These are phyloP conservation scores for Percopsis omiscomaycus DNA, from an alignment of 2,797 vertebrate species.

Conservation along the genomic window DNA sequence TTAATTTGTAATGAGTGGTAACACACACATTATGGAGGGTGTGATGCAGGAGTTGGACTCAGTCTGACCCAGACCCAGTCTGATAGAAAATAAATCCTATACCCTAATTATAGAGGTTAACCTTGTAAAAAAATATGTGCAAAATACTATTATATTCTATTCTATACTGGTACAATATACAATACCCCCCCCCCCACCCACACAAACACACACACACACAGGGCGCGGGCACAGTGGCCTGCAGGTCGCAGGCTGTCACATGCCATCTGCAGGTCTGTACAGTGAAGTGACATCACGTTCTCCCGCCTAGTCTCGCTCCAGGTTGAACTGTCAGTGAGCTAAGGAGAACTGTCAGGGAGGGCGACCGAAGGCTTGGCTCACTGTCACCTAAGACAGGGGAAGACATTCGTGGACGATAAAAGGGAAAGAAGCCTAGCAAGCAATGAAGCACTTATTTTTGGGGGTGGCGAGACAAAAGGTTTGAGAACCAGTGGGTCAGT, in stretches of 20 bases:
- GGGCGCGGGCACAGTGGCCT: constrained; percentile 10
- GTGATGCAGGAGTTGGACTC: constrained; percentile 16
- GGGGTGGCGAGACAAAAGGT: too few species aligned
- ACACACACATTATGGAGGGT: constrained; percentile 6
- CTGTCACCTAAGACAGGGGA: background rate
- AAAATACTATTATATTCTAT: background rate
- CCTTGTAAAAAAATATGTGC: too few species aligned
- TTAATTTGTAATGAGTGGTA: constrained; percentile 3
- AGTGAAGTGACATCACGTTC: constrained; percentile 55
- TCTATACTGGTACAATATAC: background rate
- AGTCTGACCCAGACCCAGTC: too few species aligned
- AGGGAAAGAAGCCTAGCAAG: constrained; percentile 3
- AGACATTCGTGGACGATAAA: constrained; percentile 18
- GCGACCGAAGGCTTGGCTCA: constrained; percentile 24
- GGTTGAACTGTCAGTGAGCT: constrained; percentile 26
- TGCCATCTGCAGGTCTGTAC: constrained; percentile 47
- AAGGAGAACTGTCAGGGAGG: constrained; percentile 38
- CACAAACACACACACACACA: too few species aligned
- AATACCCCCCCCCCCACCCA: too few species aligned
- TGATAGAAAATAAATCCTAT: too few species aligned
- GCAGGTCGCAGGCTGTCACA: constrained; percentile 57
- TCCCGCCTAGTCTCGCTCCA: constrained; percentile 32
- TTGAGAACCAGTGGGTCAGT: too few species aligned
- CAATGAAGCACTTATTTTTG: too few species aligned
- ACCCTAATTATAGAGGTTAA: too few species aligned